Conservation (phyloP, 2,888 invertebrate genomes). For the Aradus depressus region DNA sequence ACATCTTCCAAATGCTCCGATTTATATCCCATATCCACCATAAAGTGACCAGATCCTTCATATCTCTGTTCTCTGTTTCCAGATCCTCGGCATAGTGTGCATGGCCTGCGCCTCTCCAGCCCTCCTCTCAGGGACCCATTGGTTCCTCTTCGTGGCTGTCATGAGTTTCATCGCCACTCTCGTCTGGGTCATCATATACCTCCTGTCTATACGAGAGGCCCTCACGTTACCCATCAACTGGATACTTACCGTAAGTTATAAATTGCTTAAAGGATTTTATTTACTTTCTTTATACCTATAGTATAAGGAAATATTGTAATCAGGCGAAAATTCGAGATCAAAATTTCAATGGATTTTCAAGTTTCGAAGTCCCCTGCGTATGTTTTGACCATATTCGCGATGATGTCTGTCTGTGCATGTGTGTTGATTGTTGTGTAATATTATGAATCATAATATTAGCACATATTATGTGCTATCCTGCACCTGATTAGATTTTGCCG, state of each 20-base stretch:
- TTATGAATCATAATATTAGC: too few relatives aligned
- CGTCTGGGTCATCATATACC: constrained; percentile 68
- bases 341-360: too few relatives aligned
- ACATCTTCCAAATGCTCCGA: too few relatives aligned
- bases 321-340: neutral
- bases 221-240: constrained; percentile 70
- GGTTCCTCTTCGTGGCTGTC: constrained; percentile 76
- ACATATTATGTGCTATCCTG: too few relatives aligned
- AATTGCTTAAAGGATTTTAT: neutral
- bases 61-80: constrained; percentile 37
- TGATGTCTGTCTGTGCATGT: too few relatives aligned
- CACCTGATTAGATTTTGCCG: too few relatives aligned
- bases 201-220: constrained; percentile 67
- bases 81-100: constrained; percentile 74
- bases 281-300: too few relatives aligned
- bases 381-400: too few relatives aligned
- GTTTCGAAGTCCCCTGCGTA: too few relatives aligned
- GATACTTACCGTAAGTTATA: constrained; percentile 61
- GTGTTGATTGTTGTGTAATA: too few relatives aligned
- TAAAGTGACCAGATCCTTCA: neutral
- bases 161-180: constrained; percentile 71
- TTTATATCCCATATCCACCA: too few relatives aligned
- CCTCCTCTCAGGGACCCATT: constrained; percentile 50
- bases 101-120: constrained; percentile 71
- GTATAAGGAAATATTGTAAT: neutral